Conservation (phyloP, 2,888 invertebrate species). For the Callyntrura sp. region DNA sequence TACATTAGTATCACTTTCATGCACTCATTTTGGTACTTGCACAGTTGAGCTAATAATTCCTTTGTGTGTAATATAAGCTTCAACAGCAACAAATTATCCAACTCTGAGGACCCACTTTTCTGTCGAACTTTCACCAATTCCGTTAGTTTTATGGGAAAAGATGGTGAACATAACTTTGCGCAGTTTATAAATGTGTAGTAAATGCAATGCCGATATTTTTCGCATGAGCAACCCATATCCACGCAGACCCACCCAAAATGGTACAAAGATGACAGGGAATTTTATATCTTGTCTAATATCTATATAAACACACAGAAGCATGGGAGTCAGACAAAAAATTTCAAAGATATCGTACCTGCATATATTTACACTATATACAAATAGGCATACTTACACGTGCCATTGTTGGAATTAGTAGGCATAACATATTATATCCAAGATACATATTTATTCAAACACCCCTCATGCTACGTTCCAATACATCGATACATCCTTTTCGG, state of each 20-base stretch:
- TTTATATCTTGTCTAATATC: neutral
- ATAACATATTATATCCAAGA: too few species aligned
- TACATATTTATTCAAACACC: too few species aligned
- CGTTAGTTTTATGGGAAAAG: slow-evolving; percentile 62
- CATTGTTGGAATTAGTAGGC: too few species aligned
- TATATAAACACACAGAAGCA: neutral
- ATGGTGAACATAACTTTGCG: slow-evolving; percentile 62
- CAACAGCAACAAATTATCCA: slow-evolving; percentile 75
- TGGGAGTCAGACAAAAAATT: neutral
- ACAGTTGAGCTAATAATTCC: slow-evolving; percentile 66
- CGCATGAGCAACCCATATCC: neutral
- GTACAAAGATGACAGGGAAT: neutral
- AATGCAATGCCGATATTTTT: slow-evolving; percentile 26
- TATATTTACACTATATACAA: neutral
- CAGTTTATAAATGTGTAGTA: slow-evolving; percentile 58
- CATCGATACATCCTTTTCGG: too few species aligned
- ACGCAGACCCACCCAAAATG: neutral
- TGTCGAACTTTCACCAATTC: slow-evolving; percentile 74
- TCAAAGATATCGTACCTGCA: neutral
- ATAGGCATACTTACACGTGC: too few species aligned
- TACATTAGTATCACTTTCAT: slow-evolving; percentile 36
- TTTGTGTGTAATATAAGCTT: slow-evolving; percentile 70
- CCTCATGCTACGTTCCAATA: too few species aligned
- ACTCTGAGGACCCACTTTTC: slow-evolving; percentile 76
- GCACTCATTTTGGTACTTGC: neutral